A percentile compares a stretch with the other conserved stretches of the same genome.
Evolutionary conservation across 1,140 invertebrate genomes (phyloP).

Genomic region (Caenorhabditis latens): DNA sequence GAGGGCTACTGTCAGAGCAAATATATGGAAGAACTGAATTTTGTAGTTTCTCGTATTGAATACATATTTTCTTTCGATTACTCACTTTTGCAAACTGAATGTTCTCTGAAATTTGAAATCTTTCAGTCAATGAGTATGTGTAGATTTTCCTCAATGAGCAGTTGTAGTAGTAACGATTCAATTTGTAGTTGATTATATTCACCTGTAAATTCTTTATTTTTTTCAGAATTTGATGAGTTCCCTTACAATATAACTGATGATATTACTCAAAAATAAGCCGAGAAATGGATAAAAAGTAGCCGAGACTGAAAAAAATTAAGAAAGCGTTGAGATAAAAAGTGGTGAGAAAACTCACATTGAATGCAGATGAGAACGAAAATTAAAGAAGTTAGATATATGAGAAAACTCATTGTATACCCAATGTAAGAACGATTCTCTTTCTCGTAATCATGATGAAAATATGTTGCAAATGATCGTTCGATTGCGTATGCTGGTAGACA

Average conservation of each 20-base stretch:
- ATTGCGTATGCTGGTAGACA: conserved; percentile 6
- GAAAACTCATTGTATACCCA: conserved; percentile 20
- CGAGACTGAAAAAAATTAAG: not conserved
- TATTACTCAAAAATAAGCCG: not conserved
- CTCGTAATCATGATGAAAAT: conserved; percentile 10
- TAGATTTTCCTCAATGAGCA: not conserved
- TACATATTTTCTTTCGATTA: not conserved
- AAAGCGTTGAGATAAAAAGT: not conserved
- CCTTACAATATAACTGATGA: conserved; percentile 4
- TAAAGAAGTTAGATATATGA: not conserved
- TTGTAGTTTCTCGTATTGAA: too few species aligned
- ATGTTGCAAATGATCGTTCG: conserved; percentile 10
- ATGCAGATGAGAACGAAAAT: not conserved
- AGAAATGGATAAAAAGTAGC: conserved; percentile 2
- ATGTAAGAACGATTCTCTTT: conserved; percentile 9
- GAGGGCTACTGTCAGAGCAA: not conserved
- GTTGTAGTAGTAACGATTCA: conserved; percentile 10
- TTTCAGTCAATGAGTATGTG: not conserved
- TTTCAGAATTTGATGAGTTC: not conserved
- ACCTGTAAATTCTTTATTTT: not conserved
- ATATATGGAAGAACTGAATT: conserved; percentile 1
- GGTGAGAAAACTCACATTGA: not conserved
- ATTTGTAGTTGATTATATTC: conserved; percentile 20
- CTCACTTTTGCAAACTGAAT: conserved; percentile 27
- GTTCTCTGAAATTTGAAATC: conserved; percentile 11